Percentiles rank a stretch among this genome's conserved stretches.
Conservation (phyloP, 2,113 vertebrate genomes). For the Catharus fuscescens region DNA sequence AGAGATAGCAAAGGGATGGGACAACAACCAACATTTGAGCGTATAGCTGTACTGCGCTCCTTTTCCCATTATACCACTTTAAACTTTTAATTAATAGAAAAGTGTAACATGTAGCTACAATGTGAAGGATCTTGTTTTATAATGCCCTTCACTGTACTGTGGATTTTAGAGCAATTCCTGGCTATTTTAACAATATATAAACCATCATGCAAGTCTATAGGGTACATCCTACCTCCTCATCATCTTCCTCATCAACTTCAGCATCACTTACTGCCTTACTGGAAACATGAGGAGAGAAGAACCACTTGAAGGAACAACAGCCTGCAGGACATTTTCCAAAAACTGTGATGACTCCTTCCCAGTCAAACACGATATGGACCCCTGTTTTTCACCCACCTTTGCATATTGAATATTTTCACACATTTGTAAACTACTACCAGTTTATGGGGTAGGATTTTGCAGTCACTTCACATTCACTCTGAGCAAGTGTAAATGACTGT, state of each 20-base stretch:
- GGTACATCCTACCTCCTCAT: background rate
- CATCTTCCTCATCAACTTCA: background rate
- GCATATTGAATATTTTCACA: background rate
- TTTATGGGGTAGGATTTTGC: background rate
- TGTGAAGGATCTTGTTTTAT: accelerated
- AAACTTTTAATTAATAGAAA: background rate
- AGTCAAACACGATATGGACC: background rate
- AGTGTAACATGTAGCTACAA: accelerated
- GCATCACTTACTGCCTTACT: background rate
- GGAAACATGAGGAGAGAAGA: background rate
- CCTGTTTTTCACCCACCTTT: background rate
- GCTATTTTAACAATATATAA: background rate
- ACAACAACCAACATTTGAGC: background rate
- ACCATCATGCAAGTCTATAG: background rate
- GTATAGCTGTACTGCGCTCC: background rate
- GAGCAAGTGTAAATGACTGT: background rate
- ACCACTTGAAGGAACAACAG: accelerated
- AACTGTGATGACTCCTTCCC: background rate
- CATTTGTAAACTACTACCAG: background rate
- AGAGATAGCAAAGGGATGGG: background rate
- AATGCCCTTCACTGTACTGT: accelerated
- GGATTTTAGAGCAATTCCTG: background rate
- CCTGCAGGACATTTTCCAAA: background rate
- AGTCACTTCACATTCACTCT: background rate
- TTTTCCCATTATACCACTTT: background rate